Evolutionary conservation across 1,140 invertebrate species (phyloP).

Genomic region (Brachionus sp.): DNA sequence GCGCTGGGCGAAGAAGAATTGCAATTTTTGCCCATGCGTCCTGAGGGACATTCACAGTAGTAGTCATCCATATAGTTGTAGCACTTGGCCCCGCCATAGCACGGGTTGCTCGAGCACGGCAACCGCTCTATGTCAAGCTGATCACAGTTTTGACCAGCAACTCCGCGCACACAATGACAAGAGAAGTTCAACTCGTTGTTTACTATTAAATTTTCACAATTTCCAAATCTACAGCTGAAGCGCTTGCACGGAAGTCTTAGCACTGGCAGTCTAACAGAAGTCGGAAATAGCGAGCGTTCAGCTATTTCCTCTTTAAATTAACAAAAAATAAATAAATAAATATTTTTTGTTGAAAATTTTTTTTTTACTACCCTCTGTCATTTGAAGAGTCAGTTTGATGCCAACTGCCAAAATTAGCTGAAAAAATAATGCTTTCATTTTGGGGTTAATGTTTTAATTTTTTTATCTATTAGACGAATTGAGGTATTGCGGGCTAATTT

Average conservation of each 20-base stretch:
- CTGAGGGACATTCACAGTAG: constrained; percentile 35
- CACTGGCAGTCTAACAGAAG: not conserved
- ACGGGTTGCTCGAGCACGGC: constrained; percentile 41
- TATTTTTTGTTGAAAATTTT: not conserved
- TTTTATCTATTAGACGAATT: not conserved
- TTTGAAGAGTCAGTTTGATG: not conserved
- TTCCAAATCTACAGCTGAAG: constrained; percentile 38
- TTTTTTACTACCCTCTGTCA: not conserved
- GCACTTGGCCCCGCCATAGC: constrained; percentile 42
- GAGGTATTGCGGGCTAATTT: not conserved
- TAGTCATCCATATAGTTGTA: constrained; percentile 44
- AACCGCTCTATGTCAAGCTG: not conserved
- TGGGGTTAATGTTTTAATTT: not conserved
- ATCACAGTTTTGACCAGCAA: constrained; percentile 22
- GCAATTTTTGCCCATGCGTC: constrained; percentile 44
- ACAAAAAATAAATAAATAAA: not conserved
- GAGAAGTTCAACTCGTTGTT: constrained; percentile 18
- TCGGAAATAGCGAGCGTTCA: not conserved
- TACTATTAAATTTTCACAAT: constrained; percentile 44
- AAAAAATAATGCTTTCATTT: not conserved
- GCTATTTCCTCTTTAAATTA: not conserved
- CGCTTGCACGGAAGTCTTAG: constrained; percentile 29
- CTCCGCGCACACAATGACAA: constrained; percentile 39
- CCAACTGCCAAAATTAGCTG: not conserved
- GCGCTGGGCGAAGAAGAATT: constrained; percentile 23